Percentiles rank a stretch among this genome's conserved stretches.
Evolutionary conservation across 1,140 invertebrate species (phyloP).

Genomic region (Zaprionus africanus): DNA sequence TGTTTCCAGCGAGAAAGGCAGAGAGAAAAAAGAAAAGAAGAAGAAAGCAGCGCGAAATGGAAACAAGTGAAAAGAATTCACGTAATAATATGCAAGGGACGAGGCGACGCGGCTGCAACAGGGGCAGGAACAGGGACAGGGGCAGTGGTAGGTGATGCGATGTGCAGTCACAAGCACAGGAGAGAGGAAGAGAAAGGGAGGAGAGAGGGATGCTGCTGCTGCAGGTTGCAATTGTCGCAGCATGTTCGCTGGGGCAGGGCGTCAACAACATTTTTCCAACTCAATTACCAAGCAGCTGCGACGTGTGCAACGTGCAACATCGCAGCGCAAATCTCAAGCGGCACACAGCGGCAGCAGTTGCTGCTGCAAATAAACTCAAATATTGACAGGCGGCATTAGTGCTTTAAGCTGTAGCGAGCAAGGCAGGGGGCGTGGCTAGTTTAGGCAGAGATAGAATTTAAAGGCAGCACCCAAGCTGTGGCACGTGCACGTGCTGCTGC

Average conservation of each 20-base stretch:
- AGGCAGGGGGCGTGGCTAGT: not conserved
- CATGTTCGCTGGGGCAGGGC: constrained; percentile 66
- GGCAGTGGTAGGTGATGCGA: not conserved
- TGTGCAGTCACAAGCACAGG: constrained; percentile 27
- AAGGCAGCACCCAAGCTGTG: constrained; percentile 4
- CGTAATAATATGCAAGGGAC: constrained; percentile 72
- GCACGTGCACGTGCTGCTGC: constrained; percentile 47
- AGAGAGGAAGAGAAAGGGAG: not conserved
- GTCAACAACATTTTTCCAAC: constrained; percentile 82
- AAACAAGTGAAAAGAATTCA: constrained; percentile 56
- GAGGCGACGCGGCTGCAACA: not conserved
- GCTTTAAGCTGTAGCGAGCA: too few relatives aligned
- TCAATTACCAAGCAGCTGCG: constrained; percentile 72
- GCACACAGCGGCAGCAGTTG: constrained; percentile 24
- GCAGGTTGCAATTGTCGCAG: constrained; percentile 70
- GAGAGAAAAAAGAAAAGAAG: constrained; percentile 21
- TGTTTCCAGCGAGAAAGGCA: constrained; percentile 55
- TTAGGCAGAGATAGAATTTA: constrained; percentile 31
- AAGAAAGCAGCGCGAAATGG: constrained; percentile 23
- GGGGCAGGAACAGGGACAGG: not conserved
- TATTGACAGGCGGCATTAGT: constrained; percentile 60
- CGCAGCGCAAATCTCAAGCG: constrained; percentile 66
- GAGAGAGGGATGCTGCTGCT: constrained; percentile 7
- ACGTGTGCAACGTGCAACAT: constrained; percentile 66
- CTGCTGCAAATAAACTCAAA: constrained; percentile 52